A percentile compares a stretch with the other conserved stretches of the same genome.
Conservation (phyloP, 2,797 vertebrate genomes). For the Percopsis omiscomaycus region DNA sequence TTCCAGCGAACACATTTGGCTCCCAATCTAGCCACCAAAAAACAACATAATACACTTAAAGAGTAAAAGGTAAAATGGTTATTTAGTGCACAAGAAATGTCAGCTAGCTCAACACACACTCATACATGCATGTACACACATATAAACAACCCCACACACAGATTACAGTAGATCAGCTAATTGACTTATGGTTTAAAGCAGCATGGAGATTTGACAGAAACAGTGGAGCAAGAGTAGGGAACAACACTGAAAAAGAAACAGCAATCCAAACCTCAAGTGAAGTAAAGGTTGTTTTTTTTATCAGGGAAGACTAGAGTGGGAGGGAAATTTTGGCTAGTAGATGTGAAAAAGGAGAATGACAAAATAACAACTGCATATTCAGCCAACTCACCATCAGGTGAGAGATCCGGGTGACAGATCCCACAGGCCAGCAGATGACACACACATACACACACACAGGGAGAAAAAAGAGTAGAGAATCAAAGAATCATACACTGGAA, state of each 20-base stretch:
- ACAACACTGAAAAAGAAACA: constrained; percentile 20
- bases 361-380: neutral
- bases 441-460: constrained; percentile 18
- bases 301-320: neutral
- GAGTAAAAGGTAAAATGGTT: no score
- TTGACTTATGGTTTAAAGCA: constrained; percentile 62
- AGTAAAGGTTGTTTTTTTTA: neutral
- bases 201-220: constrained; percentile 55
- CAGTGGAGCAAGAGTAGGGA: constrained; percentile 27
- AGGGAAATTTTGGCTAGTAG: neutral
- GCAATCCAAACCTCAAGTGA: neutral
- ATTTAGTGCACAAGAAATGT: no score
- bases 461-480: neutral
- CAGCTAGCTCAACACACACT: constrained; percentile 1
- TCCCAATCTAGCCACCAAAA: no score
- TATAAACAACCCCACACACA: constrained; percentile 41
- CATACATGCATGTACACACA: constrained; percentile 29
- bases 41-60: no score
- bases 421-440: constrained; percentile 24
- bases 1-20: no score
- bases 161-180: constrained; percentile 69
- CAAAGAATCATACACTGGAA: constrained; percentile 1
- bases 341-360: neutral
- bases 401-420: constrained; percentile 33
- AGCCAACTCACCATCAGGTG: neutral